Base-by-base conservation (phyloP, 2,797 vertebrate genomes). In the Corythornis leucogaster region DNA sequence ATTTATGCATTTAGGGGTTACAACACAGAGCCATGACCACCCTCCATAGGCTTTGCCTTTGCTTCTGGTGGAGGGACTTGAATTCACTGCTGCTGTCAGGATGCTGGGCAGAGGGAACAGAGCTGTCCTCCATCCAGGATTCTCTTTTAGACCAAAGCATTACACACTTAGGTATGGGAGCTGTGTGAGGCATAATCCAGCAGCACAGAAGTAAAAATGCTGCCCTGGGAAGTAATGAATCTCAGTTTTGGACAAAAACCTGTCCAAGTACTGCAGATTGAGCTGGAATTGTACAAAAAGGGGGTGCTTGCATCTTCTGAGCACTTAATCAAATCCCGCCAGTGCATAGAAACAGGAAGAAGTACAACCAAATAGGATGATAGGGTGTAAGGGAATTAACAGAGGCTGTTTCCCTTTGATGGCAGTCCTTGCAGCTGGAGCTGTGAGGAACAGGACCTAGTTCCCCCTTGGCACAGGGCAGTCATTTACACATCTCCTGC, bases 401-500 rank as follows among this genome's bases (percentile, higher is more conserved):
- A 57, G 4, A 21, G 13, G 46, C 46, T 48, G 46, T 48, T 48
- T 48, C 46, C 24, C 22, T 14, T 25, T 48, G 46, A 25, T 48
- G 46, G 24, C 38, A 64, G 58, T n/a, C 12, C 40, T 48, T 48
- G 24, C 46, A 58, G 30, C 31, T 59, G 46, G 66, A 53, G 31
- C 53, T 1, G 2, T 28, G 31, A 57, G 25, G 19, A 45, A 26
- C 0, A 0, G 31, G n/a, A 21, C 50, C 28, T 51, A 1, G 0
- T 45, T 50, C 12, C 15, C 11, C 7, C 18, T 80, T 4, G 1
- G 9, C 16, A 21, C 42, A 28, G 54, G n/a, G 14, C 17, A 31
- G 26, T 13, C 24, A 20, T 31, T 68, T 12, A 2, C 20, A 13
- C 25, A 26, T 51, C 43, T 50, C 48, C 48, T 25, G 18, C 15